Conservation (phyloP, 1,140 invertebrate species). For the Notospermus geniculatus region DNA sequence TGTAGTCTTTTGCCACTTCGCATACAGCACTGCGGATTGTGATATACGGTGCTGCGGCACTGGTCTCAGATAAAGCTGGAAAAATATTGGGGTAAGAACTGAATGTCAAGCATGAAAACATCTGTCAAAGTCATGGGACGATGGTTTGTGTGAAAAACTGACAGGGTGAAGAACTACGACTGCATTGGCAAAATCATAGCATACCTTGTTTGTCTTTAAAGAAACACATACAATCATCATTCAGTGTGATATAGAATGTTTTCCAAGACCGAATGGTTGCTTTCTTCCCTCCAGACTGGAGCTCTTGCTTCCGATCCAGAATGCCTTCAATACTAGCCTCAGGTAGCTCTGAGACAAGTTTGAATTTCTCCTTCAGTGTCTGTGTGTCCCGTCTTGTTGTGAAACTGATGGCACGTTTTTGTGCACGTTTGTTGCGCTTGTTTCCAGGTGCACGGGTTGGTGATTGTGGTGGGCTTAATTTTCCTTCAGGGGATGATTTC, state of each 20-base stretch:
- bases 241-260: slow-evolving; percentile 89
- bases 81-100: slow-evolving; percentile 7
- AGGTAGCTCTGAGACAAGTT: slow-evolving; percentile 66
- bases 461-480: too few species aligned
- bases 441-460: background rate
- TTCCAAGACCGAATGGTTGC: slow-evolving; percentile 95
- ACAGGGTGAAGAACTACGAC: too few species aligned
- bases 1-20: slow-evolving; percentile 83
- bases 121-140: too few species aligned
- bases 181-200: background rate
- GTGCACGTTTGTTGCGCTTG: background rate
- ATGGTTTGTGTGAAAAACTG: too few species aligned
- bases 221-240: slow-evolving; percentile 95
- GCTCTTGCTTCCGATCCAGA: slow-evolving; percentile 91
- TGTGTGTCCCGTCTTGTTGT: slow-evolving; percentile 82
- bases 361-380: slow-evolving; percentile 67
- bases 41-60: slow-evolving; percentile 87
- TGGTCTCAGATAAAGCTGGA: slow-evolving; percentile 67
- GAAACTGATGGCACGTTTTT: slow-evolving; percentile 86
- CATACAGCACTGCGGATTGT: slow-evolving; percentile 84
- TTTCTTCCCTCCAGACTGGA: slow-evolving; percentile 88
- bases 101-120: too few species aligned
- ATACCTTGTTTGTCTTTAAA: slow-evolving; percentile 89
- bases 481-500: slow-evolving; percentile 3
- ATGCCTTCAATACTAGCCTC: slow-evolving; percentile 89